Percentiles rank a stretch among this genome's conserved stretches.
phyloP scores from a whole-genome alignment of 2,113 vertebrate genomes.

The Embiotoca jacksoni region DNA sequence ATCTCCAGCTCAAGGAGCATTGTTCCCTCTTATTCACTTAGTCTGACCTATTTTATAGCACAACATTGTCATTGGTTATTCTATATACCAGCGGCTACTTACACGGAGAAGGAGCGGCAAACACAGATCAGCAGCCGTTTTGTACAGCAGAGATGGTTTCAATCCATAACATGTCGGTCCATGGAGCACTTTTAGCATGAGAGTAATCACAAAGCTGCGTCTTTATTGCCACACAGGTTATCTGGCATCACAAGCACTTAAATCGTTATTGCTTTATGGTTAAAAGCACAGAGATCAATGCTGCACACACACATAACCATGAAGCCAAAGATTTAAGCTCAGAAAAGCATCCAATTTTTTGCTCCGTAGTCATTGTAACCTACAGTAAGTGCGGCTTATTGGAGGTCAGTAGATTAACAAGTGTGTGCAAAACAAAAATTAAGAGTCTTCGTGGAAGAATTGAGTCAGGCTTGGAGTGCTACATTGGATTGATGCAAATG shows the following conservation, averaged over 20 bases:
- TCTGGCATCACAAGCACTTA: conserved; percentile 77
- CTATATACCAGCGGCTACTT: conserved; percentile 52
- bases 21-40: conserved; percentile 26
- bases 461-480: conserved; percentile 69
- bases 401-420: conserved; percentile 58
- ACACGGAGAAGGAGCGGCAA: conserved; percentile 54
- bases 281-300: conserved; percentile 74
- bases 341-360: conserved; percentile 50
- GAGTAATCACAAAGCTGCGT: conserved; percentile 75
- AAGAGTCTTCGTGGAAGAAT: conserved; percentile 61
- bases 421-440: conserved; percentile 50
- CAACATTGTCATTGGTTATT: conserved; percentile 46
- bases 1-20: conserved; percentile 13
- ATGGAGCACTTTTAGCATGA: conserved; percentile 68
- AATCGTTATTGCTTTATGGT: conserved; percentile 84
- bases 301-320: conserved; percentile 72
- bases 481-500: conserved; percentile 75
- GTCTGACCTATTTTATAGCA: conserved; percentile 33
- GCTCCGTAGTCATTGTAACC: conserved; percentile 36
- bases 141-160: conserved; percentile 74
- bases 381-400: conserved; percentile 67
- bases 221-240: conserved; percentile 82
- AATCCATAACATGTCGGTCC: conserved; percentile 51
- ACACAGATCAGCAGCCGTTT: conserved; percentile 68
- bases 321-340: conserved; percentile 75